A percentile compares a stretch with the other conserved stretches of the same genome.
Conservation (phyloP, 2,888 invertebrate species). For the Agrochola lychnidis region DNA sequence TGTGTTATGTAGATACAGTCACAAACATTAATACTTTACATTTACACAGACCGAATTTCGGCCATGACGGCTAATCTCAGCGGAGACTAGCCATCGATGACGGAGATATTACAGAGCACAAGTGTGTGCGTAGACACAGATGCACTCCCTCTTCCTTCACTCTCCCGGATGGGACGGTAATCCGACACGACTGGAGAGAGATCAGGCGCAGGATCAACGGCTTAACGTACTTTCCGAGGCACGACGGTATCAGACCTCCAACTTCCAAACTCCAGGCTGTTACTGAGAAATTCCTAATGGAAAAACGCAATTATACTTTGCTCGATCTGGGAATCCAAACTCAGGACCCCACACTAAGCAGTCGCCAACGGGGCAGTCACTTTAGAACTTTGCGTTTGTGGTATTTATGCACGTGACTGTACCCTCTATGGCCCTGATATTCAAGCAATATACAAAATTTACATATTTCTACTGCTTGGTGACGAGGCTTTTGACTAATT, state of each 20-base stretch:
- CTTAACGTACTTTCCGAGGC: not conserved
- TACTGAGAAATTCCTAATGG: not conserved
- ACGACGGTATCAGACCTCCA: not conserved
- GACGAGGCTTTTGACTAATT: no score
- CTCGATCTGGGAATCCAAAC: not conserved
- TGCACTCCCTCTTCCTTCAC: not conserved
- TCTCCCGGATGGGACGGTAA: not conserved
- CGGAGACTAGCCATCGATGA: not conserved
- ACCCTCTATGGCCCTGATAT: no score
- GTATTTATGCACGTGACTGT: not conserved
- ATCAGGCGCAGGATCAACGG: not conserved
- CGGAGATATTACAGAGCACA: not conserved
- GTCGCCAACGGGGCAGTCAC: not conserved
- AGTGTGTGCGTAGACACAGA: not conserved
- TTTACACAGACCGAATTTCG: not conserved
- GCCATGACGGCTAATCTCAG: not conserved
- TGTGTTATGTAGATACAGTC: slow-evolving; percentile 24
- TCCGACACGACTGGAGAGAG: not conserved
- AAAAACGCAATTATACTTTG: not conserved
- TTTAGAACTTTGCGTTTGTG: not conserved
- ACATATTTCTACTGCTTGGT: no score
- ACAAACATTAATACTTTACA: not conserved
- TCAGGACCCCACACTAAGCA: not conserved
- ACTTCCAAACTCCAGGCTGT: not conserved
- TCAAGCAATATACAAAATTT: no score